phyloP scores from a whole-genome alignment of 1,140 invertebrate genomes.

The Lepidurus arcticus region DNA sequence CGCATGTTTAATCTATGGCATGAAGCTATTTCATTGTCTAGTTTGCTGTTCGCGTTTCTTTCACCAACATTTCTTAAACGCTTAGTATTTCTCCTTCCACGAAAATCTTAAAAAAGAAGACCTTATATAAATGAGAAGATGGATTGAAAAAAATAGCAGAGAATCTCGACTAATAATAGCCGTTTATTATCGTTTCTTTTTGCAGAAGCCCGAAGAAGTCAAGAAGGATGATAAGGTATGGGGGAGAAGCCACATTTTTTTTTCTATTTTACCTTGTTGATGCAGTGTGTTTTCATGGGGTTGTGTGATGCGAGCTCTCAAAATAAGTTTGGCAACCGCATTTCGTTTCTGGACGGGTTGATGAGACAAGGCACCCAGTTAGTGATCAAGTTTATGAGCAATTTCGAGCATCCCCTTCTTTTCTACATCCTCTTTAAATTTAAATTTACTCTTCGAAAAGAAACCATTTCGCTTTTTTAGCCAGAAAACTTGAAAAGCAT shows the following conservation, averaged over 20 bases:
- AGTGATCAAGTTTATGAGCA: slow-evolving; percentile 6
- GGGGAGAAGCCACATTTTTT: neutral
- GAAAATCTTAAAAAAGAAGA: too few relatives aligned
- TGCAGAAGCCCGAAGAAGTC: slow-evolving; percentile 8
- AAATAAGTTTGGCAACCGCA: slow-evolving; percentile 14
- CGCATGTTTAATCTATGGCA: too few relatives aligned
- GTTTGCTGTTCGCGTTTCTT: too few relatives aligned
- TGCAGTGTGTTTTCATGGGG: neutral
- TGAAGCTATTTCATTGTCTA: too few relatives aligned
- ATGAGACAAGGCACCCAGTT: slow-evolving; percentile 21
- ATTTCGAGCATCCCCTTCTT: neutral
- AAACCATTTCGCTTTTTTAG: neutral
- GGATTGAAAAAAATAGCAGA: neutral
- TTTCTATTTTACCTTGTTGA: neutral
- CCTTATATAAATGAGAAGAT: too few relatives aligned
- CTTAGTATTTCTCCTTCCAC: too few relatives aligned
- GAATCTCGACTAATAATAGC: neutral
- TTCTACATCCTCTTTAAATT: neutral
- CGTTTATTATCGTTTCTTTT: neutral
- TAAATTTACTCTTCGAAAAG: neutral
- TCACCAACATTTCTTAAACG: too few relatives aligned
- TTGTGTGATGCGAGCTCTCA: slow-evolving; percentile 15
- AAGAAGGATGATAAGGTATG: slow-evolving; percentile 15
- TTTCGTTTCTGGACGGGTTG: slow-evolving; percentile 9
- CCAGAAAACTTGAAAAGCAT: neutral